Base-by-base conservation (phyloP, 2,797 vertebrate genomes). In the Syngnathus rostellatus region DNA sequence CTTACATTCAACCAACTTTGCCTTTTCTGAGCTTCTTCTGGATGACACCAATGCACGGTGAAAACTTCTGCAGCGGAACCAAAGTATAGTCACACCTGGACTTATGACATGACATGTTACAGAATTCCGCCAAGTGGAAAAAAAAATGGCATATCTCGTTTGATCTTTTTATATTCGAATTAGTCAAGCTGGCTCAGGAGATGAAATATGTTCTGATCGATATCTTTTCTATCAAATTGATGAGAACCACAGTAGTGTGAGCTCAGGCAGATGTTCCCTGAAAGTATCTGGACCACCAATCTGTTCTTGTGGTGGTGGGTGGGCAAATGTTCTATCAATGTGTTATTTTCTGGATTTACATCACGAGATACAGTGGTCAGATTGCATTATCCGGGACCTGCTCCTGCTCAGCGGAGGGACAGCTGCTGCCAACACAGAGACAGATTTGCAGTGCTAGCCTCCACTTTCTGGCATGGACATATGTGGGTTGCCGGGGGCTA, bases 401-500 rank as follows among this genome's bases (percentile, higher is more conserved):
- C 79, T 73, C 81, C 72, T 39, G 79, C 78, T 78, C 66, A 25
- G 83, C 70, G 63, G 77, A 85, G 78, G 80, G 87, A 84, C 84
- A 89, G 86, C 85, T 82, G 85, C 82, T 82, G 83, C 85, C 83
- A 79, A 84, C 83, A 73, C 70, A 58, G 79, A 83, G 83, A 81
- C 85, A 83, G 85, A 84, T 87, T 81, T 83, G 81, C 84, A 85
- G 83, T 72, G 80, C 77, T 79, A 77, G 76, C 78, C 79, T 86
- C 76, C 73, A 72, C 84, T 89, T 82, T 86, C 87, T 82, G 85
- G 85, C 84, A 77, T 68, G 85, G 88, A 89, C 89, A 90, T 89
- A 90, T 89, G 89, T 85, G 81, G 85, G 79, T 87, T 86, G 89
- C 89, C 85, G 77, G 79, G 83, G 89, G 87, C 89, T 82, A 82